phyloP scores from a whole-genome alignment of 2,888 invertebrate genomes.

The Xestia rhomboidea region DNA sequence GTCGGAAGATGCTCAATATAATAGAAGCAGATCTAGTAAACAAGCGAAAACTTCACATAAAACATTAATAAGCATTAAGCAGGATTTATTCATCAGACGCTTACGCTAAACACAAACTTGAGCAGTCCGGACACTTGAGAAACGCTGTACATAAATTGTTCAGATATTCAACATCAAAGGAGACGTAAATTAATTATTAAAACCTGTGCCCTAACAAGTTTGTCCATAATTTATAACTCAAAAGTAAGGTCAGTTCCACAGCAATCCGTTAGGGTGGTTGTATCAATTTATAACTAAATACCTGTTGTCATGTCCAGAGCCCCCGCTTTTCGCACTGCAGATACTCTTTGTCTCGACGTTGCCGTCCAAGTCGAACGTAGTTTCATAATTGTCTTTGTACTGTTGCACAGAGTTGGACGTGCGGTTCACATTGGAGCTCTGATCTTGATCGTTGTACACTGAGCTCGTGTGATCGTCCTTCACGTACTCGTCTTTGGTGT shows the following conservation, averaged over 20 bases:
- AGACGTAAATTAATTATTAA: slow-evolving; percentile 49
- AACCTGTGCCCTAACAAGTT: slow-evolving; percentile 45
- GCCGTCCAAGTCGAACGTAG: slow-evolving; percentile 97
- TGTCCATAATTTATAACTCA: slow-evolving; percentile 52
- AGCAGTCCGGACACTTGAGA: slow-evolving; percentile 32
- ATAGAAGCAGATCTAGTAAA: slow-evolving; percentile 32
- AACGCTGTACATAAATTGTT: slow-evolving; percentile 48
- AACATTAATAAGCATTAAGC: slow-evolving; percentile 51
- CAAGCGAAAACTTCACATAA: slow-evolving; percentile 39
- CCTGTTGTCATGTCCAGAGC: slow-evolving; percentile 95
- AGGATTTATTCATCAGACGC: slow-evolving; percentile 35
- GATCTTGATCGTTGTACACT: slow-evolving; percentile 83
- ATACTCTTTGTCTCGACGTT: slow-evolving; percentile 97
- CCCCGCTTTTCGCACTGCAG: slow-evolving; percentile 94
- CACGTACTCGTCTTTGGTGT: slow-evolving; percentile 84
- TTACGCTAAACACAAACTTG: slow-evolving; percentile 46
- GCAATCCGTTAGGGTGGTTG: slow-evolving; percentile 52
- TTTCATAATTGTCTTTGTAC: slow-evolving; percentile 94
- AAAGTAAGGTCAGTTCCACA: slow-evolving; percentile 47
- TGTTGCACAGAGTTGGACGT: slow-evolving; percentile 80
- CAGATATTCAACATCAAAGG: slow-evolving; percentile 49
- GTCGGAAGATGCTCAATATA: slow-evolving; percentile 11
- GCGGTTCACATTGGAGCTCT: slow-evolving; percentile 76
- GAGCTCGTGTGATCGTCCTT: slow-evolving; percentile 83
- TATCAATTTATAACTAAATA: slow-evolving; percentile 79